Evolutionary conservation across 2,797 vertebrate species (phyloP), one percentile per base, ranked within the genome.

Genomic region (Merluccius polli): DNA sequence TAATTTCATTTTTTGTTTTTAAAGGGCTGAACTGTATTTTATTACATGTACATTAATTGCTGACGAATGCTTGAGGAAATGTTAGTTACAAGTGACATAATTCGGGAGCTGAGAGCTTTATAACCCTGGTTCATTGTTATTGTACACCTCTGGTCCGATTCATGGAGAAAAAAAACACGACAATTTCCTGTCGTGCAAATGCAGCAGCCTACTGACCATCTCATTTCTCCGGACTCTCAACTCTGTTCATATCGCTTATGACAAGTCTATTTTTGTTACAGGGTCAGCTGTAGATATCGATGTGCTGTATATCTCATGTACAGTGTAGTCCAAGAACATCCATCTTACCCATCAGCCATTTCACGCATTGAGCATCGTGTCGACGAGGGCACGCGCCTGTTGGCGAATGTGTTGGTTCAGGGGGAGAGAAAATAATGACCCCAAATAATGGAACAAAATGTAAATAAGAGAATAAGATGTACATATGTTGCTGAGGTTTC

Each of bases 391-490:
- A 12, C 44, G 21, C 4, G 16, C n/a, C n/a, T 18, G 44, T 4
- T 48, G 44, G 44, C 21, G 3, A 1, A 48, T 48, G 44, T 18
- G 16, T 44, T 15, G 41, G 41, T 44, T 15, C 41, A 18, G 16
- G 41, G 41, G 41, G 16, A 21, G 44, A 44, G 44, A 18, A 21
- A 48, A 21, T 7, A 7, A n/a, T 59, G 9, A 12, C 59, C 59
- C 59, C 1, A 59, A 65, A 27, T 11, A 77, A 75, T 75, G 76
- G 70, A 86, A 87, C 84, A 75, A 84, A 79, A 73, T 91, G 90
- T 92, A 91, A 88, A 92, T 92, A 90, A 90, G 81, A 90, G 81
- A 81, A 78, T 83, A 80, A 76, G 83, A 81, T 87, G 87, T 92
- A 91, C 90, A 92, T 92, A 92, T 81, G 73, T 73, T 85, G 87